Base-by-base conservation (phyloP, 2,113 vertebrate genomes). In the Shinisaurus crocodilurus region DNA sequence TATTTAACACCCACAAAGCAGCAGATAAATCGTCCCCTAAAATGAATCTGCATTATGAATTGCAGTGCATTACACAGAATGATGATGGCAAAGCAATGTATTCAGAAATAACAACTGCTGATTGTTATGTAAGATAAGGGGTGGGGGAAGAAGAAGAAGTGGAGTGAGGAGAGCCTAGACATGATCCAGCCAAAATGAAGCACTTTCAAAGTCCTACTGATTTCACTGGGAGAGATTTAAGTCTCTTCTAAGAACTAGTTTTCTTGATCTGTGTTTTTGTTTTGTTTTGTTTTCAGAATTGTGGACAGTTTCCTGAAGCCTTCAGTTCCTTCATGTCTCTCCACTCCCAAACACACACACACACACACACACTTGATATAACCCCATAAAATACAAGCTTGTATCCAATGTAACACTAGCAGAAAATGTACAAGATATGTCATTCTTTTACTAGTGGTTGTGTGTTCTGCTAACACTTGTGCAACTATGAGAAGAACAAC, bases 1-100 rank as follows among this genome's bases (percentile, higher is more conserved):
- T 76, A 86, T 94, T 92, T 89, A 45, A 54, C 80, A 54, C 48
- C 80, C 91, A 48, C 91, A 76, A 76, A 79, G 57, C 88, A 86
- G 63, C 75, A 79, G 75, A 63, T 88, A 13, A 48, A 16, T 85
- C 0, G 0, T 3, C 0, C 80, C 86, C 88, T 77, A 90, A 88
- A 57, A 37, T 0, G 18, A 84, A 83, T 89, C 12, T 1, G 0
- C 86, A 54, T n/a, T 1, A 48, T 45, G 89, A 70, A 87, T 70
- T 12, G 85, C 45, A 77, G 85, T 54, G 63, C 54, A 5, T 81
- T 50, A 81, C 69, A 45, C 0, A 5, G 82, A 77, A 69, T 80
- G 32, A 69, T 87, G 87, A 91, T 76, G 32, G 67, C 29, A 76
- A 89, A 89, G 88, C 0, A 0, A 18, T 70, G 23, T 57, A 74